Conservation (phyloP, 2,113 vertebrate species). For the Nesoenas mayeri region DNA sequence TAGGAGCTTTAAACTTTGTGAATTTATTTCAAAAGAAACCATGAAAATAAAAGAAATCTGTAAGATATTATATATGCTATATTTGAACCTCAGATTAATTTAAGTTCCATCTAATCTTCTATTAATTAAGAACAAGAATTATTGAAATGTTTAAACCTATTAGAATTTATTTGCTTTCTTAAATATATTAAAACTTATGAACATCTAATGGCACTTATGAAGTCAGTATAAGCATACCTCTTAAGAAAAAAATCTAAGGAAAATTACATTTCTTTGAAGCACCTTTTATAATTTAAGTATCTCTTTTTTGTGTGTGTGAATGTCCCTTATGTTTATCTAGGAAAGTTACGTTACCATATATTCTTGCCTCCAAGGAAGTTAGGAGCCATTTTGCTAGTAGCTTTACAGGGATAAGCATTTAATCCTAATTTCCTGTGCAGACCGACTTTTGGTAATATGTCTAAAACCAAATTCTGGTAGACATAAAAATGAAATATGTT, state of each 20-base stretch:
- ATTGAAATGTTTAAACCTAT: neutral
- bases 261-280: neutral
- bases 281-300: neutral
- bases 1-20: neutral
- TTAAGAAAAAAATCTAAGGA: neutral
- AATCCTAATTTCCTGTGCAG: neutral
- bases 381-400: neutral
- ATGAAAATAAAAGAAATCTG: neutral
- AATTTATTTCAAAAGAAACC: neutral
- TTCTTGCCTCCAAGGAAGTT: neutral
- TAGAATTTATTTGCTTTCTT: neutral
- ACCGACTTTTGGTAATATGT: neutral
- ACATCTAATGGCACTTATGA: neutral
- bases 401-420: neutral
- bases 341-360: neutral
- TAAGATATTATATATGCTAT: neutral
- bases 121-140: neutral
- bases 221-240: neutral
- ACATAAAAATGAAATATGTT: neutral
- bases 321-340: neutral
- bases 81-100: neutral
- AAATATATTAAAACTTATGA: neutral
- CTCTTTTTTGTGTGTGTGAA: neutral
- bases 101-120: neutral
- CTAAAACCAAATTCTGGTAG: neutral